Percentiles rank a stretch among this genome's conserved stretches.
These are phyloP conservation scores for Epinotia bilunana DNA, from an alignment of 2,888 invertebrate genomes.

Conservation along the genomic window DNA sequence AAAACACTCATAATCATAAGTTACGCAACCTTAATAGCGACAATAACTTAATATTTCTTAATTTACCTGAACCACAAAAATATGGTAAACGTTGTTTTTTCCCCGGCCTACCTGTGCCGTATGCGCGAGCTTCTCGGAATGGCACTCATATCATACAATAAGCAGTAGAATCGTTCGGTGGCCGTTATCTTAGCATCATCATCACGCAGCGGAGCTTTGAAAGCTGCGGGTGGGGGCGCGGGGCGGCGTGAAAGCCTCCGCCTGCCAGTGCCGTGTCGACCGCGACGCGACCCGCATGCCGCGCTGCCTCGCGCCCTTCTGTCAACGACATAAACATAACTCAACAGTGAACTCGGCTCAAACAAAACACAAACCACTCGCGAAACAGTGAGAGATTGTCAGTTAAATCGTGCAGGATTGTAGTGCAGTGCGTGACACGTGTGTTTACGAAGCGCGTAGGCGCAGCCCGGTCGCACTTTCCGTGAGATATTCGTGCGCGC, in stretches of 20 bases:
- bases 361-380: conserved; percentile 45
- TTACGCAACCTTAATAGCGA: conserved; percentile 25
- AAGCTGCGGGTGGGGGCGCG: conserved; percentile 74
- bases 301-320: conserved; percentile 55
- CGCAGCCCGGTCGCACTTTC: conserved; percentile 80
- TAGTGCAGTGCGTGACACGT: conserved; percentile 78
- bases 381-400: conserved; percentile 30
- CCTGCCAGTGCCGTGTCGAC: conserved; percentile 79
- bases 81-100: conserved; percentile 39
- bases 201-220: conserved; percentile 79
- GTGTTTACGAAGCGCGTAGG: conserved; percentile 82
- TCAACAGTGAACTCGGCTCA: conserved; percentile 69
- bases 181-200: conserved; percentile 82
- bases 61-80: conserved; percentile 38
- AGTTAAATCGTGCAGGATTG: conserved; percentile 47
- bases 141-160: conserved; percentile 76
- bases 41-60: conserved; percentile 40
- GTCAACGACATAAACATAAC: conserved; percentile 72
- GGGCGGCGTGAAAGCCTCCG: conserved; percentile 74
- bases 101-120: conserved; percentile 56
- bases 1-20: conserved; percentile 13
- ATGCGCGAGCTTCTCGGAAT: conserved; percentile 63
- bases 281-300: conserved; percentile 73
- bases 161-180: conserved; percentile 80
- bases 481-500: conserved; percentile 83